phyloP scores from a whole-genome alignment of 2,888 invertebrate genomes.

The Rugalucina vietnamica region DNA sequence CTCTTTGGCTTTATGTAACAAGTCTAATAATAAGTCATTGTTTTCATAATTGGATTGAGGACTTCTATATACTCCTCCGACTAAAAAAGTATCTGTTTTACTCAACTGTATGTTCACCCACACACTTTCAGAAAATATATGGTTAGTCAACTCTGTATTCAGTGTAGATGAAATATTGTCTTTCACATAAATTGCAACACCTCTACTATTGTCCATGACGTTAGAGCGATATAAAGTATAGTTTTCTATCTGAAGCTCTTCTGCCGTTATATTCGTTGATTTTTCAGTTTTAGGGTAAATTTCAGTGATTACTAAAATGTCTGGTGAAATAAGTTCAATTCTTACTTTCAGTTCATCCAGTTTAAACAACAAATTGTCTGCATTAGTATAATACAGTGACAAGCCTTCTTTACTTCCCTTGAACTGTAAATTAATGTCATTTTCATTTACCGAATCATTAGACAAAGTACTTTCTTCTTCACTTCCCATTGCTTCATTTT shows the following conservation, averaged over 20 bases:
- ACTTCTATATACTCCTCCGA: constrained; percentile 5
- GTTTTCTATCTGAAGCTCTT: background rate
- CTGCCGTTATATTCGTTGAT: background rate
- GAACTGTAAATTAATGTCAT: background rate
- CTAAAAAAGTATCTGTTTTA: background rate
- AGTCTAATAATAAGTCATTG: background rate
- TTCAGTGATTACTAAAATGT: background rate
- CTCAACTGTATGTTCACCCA: background rate
- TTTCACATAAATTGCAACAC: constrained; percentile 15
- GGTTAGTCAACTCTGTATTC: background rate
- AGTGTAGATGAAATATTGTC: background rate
- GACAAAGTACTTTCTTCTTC: background rate
- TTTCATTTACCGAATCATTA: background rate
- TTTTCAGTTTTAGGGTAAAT: background rate
- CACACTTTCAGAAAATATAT: background rate
- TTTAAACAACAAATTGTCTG: constrained; percentile 7
- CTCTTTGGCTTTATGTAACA: background rate
- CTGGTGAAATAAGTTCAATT: background rate
- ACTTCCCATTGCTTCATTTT: background rate
- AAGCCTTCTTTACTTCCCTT: background rate
- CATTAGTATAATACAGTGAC: constrained; percentile 8
- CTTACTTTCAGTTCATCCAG: constrained; percentile 4
- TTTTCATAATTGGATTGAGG: background rate
- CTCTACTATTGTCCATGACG: background rate
- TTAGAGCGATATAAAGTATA: background rate